Percentiles rank a stretch among this genome's conserved stretches.
Conservation (phyloP, 2,113 vertebrate genomes). For the Pycnonotus jocosus region DNA sequence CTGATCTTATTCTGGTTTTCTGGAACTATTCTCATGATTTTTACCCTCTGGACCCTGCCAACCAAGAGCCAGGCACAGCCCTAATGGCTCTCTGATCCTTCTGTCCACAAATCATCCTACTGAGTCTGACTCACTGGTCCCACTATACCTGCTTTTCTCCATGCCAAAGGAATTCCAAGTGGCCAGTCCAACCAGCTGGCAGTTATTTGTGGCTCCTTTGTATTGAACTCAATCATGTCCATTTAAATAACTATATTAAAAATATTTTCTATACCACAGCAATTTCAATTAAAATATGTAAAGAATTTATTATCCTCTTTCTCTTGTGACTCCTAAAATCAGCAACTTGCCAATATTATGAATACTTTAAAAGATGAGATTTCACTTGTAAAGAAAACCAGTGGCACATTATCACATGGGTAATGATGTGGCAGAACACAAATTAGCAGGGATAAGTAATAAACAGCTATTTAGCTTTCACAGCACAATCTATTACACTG, state of each 20-base stretch:
- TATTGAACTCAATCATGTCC: not conserved
- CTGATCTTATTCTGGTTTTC: not conserved
- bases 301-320: not conserved
- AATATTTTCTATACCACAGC: not conserved
- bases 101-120: not conserved
- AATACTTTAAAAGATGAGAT: not conserved
- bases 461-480: conserved; percentile 37
- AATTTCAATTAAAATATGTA: not conserved
- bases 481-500: conserved; percentile 10
- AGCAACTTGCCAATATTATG: not conserved
- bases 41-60: not conserved
- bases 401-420: not conserved
- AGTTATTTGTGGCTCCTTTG: not conserved
- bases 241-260: not conserved
- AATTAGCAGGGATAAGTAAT: conserved; percentile 32
- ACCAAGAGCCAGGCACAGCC: not conserved
- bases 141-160: not conserved
- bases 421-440: conserved; percentile 18
- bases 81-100: not conserved
- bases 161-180: not conserved
- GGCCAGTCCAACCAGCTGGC: not conserved
- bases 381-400: not conserved
- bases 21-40: not conserved
- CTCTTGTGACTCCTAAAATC: not conserved
- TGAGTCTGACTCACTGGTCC: not conserved